Evolutionary conservation across 2,797 vertebrate species (phyloP), one percentile per base, ranked within the genome.

Genomic region (Podarcis siculus): DNA sequence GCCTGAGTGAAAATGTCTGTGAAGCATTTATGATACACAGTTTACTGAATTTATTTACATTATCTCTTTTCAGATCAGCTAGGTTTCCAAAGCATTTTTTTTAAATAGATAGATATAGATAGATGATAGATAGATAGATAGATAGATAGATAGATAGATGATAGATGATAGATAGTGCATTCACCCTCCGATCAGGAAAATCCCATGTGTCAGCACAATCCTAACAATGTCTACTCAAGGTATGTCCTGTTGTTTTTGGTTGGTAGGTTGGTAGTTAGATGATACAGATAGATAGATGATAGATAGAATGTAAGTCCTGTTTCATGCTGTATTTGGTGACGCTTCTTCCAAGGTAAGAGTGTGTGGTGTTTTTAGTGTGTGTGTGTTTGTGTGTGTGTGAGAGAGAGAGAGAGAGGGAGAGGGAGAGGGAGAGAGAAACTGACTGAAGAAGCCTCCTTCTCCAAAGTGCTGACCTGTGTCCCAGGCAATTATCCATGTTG

Each of bases 371-470:
- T 42, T 9, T 42, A 42, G 42, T 32, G 78, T 23, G 15, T 23
- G 17, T 55, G 15, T 79, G 76, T 5, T 2, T 45, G 42, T 49
- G 27, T 45, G 45, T 10, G 45, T 10, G 9, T 10, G 49, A 49
- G 42, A 45, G 8, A 61, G 55, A 23, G 25, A 55, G 82, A 8
- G 69, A 8, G 32, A 21, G 15, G 3, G 37, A 2, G 13, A 30
- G 8, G 1, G 27, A 4, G 58, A 25, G n/a, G 2, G 4, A 2
- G 7, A 37, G 1, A 61, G 42, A 32, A 2, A 12, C 21, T 1
- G 37, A 45, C 13, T 10, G 21, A 76, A 76, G 39, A 12, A 3
- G 25, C 8, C 27, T 21, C 19, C 12, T 37, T 7, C 49, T 42
- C 42, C 49, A 2, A 42, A 64, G 66, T 75, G 79, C 69, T 87